Evolutionary conservation across 2,797 vertebrate species (phyloP).

Genomic region (Rhadinocentrus ornatus): DNA sequence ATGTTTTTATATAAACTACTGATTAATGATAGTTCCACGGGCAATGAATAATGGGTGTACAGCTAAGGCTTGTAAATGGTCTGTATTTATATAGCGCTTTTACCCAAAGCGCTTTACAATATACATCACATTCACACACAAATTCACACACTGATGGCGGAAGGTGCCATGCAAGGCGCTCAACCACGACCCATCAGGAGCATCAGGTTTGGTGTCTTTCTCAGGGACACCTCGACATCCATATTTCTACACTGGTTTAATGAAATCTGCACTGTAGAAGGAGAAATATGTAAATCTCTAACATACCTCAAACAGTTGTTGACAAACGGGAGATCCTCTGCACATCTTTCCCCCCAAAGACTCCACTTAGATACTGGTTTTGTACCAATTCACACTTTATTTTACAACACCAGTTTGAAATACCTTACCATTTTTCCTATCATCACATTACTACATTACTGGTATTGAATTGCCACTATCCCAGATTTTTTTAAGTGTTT

Average conservation of each 20-base stretch:
- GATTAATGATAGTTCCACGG: too few relatives aligned
- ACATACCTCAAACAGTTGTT: not conserved
- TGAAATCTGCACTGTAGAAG: not conserved
- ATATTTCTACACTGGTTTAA: not conserved
- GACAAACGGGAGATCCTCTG: not conserved
- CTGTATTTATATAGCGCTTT: too few relatives aligned
- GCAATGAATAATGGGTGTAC: not conserved
- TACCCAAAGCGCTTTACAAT: too few relatives aligned
- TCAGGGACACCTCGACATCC: too few relatives aligned
- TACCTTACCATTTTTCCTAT: not conserved
- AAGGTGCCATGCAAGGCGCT: too few relatives aligned
- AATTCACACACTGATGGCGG: too few relatives aligned
- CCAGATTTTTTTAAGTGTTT: too few relatives aligned
- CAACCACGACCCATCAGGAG: too few relatives aligned
- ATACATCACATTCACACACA: too few relatives aligned
- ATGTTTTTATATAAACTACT: too few relatives aligned
- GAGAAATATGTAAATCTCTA: not conserved
- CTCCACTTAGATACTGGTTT: not conserved
- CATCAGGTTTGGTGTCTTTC: too few relatives aligned
- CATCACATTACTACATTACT: not conserved
- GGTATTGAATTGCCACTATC: not conserved
- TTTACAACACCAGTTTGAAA: not conserved
- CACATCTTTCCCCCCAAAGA: not conserved
- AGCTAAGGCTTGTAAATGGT: too few relatives aligned
- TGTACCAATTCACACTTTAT: not conserved